Conservation (phyloP, 2,888 invertebrate species). For the Teleogryllus oceanicus region DNA sequence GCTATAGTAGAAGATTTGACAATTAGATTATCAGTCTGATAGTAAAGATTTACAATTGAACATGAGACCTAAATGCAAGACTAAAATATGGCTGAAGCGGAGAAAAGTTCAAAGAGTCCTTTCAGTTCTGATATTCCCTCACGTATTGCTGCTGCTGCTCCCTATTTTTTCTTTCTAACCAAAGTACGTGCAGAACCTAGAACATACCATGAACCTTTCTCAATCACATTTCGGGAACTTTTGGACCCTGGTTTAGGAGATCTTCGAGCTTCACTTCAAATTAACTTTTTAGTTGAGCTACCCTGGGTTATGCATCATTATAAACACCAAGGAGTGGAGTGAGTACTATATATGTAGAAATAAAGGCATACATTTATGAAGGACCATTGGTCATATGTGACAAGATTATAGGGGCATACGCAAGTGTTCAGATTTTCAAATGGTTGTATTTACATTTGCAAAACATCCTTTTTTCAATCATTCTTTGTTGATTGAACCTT, state of each 20-base stretch:
- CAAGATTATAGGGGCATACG: too few relatives aligned
- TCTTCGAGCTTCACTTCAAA: constrained; percentile 72
- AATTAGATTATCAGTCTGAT: too few relatives aligned
- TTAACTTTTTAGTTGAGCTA: constrained; percentile 90
- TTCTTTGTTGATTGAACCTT: too few relatives aligned
- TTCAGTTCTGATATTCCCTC: constrained; percentile 57
- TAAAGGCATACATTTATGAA: background rate
- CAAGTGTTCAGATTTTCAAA: too few relatives aligned
- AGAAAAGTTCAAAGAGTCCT: constrained; percentile 43
- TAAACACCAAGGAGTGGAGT: constrained; percentile 58
- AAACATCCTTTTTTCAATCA: too few relatives aligned
- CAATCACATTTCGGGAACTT: constrained; percentile 73
- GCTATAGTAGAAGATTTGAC: background rate
- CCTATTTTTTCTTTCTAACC: constrained; percentile 73
- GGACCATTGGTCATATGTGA: too few relatives aligned
- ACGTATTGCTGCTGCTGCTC: constrained; percentile 64
- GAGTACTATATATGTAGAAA: background rate
- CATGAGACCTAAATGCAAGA: constrained; percentile 37
- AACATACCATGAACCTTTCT: constrained; percentile 63
- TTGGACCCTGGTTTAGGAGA: constrained; percentile 73
- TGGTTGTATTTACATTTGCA: too few relatives aligned
- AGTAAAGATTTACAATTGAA: too few relatives aligned
- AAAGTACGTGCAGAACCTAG: constrained; percentile 61
- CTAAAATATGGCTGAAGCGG: constrained; percentile 52
- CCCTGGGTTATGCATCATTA: constrained; percentile 88